phyloP scores from a whole-genome alignment of 2,888 invertebrate genomes.

The Noctua fimbriata region DNA sequence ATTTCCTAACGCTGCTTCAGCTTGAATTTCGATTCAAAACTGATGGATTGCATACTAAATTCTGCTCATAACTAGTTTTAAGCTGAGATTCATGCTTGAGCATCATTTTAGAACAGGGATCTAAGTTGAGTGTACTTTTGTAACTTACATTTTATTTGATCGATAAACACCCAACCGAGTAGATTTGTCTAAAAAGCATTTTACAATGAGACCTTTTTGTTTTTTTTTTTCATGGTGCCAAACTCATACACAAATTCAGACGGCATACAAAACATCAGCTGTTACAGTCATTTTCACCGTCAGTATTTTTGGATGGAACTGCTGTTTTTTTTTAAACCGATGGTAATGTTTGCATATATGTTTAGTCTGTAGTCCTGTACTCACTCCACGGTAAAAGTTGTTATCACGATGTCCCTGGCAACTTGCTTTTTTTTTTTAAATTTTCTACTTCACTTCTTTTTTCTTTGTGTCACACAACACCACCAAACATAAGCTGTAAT shows the following conservation, averaged over 20 bases:
- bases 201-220: neutral
- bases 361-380: neutral
- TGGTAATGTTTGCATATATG: neutral
- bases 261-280: neutral
- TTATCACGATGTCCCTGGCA: neutral
- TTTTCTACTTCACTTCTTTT: neutral
- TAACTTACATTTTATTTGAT: neutral
- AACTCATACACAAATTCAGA: neutral
- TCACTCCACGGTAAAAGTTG: neutral
- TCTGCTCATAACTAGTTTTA: neutral
- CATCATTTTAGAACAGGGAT: neutral
- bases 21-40: neutral
- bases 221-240: neutral
- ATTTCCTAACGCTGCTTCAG: neutral
- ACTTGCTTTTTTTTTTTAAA: neutral
- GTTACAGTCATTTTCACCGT: neutral
- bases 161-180: neutral
- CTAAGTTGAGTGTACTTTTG: neutral
- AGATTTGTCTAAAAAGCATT: neutral
- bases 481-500: constrained; percentile 16
- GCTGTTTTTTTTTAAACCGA: neutral
- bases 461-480: neutral
- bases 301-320: neutral
- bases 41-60: constrained; percentile 5
- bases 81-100: constrained; percentile 1